Evolutionary conservation across 2,888 invertebrate genomes (phyloP), one percentile per base, ranked within the genome.

Genomic region (Synergus gifuensis): DNA sequence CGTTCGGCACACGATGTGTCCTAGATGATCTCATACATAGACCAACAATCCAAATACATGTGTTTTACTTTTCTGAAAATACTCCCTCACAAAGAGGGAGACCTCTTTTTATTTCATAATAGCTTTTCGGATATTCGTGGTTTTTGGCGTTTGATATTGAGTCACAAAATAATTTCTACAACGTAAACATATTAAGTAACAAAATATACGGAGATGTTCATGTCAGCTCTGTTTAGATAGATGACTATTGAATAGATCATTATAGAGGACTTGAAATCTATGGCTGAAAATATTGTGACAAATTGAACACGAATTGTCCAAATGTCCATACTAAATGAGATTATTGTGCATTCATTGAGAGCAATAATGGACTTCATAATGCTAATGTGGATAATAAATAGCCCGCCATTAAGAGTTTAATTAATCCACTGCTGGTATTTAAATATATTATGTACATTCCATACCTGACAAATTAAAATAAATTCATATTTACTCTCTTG

Each of bases 1-100:
- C 86, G 85, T 86, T 89, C 84, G 84, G 69, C 82, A 76, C 83
- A 76, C 87, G 86, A 76, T 83, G n/a, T 66, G 36, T 73, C 73
- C 73, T 54, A 73, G 54, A 73, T 73, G 73, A 73, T 73, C 54
- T 73, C 73, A 54, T 73, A 36, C 36, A 73, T 46, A n/a, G 16
- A 42, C 66, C n/a, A 44, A 14, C 16, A 4, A 36, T 7, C 36
- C 5, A 7, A 2, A n/a, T 40, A 42, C 40, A 62, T 22, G 60
- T 60, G 60, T 60, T 60, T 22, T 11, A 62, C 22, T 62, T 66
- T 44, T 18, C n/a, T 11, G n/a, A 40, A 66, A 66, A 66, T 42
- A 66, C 18, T 18, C 2, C 42, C 7, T 14, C 14, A 28, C 62
- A 28, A 62, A 28, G 60, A 4, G 12, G 4, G 2, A 28, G 28